Base-by-base conservation (phyloP, 1,140 invertebrate species). In the Eurosta solidaginis region DNA sequence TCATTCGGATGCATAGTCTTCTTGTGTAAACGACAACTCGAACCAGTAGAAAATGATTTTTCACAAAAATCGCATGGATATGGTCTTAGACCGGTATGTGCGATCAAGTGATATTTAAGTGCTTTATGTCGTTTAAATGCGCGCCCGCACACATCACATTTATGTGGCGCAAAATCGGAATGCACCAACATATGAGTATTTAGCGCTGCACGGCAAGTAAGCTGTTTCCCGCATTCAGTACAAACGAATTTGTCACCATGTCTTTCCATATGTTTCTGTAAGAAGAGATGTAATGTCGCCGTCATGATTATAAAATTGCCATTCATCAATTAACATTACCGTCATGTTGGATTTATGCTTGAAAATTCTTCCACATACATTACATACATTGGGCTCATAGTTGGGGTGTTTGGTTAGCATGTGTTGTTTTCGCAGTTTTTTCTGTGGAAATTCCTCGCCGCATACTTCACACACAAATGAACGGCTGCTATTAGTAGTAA, bases 11-110 rank as follows among this genome's bases (percentile, higher is more conserved):
- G 89, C 44, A 87, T 81, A 27, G 88, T 85, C 76, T 88, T 86
- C 63, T 90, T 90, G 79, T 90, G 89, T 50, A 88, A 88, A 29
- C 89, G 87, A 79, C 89, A 90, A 76, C 89, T 90, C 9, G 88
- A 88, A 17, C 88, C 88, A 68, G 89, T 89, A 77, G 89, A 88
- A 81, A 90, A 90, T 1, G 89, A 89, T 27, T 88, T 85, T 36
- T 88, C 83, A 75, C 89, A 90, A 80, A 89, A 90, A 40, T 88
- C 88, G 76, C 89, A 90, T 10, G 84, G 82, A 78, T 90, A 90
- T 1, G 89, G 89, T 36, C 88, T 84, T 5, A 88, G 80, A 0
- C 89, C 89, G 0, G 88, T 89, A 74, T 89, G 89, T 25, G 89
- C 80, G 33, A 89, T 88, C 20, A 88, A 81, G 78, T 89, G 88